phyloP scores from a whole-genome alignment of 2,797 vertebrate species.

The Liasis olivaceus region DNA sequence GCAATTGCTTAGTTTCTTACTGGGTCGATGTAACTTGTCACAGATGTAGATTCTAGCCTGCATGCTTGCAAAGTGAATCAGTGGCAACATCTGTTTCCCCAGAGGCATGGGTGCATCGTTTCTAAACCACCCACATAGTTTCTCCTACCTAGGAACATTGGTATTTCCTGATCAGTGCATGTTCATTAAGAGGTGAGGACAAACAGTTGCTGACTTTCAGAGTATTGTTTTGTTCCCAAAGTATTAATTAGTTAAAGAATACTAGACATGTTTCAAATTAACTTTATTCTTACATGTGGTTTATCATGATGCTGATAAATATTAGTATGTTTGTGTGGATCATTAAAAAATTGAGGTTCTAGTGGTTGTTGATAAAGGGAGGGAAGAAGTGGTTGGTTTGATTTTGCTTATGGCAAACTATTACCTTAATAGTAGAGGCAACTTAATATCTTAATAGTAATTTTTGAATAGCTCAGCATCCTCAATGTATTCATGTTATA shows the following conservation, averaged over 20 bases:
- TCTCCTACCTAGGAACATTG: slow-evolving; percentile 47
- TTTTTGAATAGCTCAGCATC: background rate
- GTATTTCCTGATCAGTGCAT: slow-evolving; percentile 55
- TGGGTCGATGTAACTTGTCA: slow-evolving; percentile 52
- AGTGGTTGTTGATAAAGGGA: background rate
- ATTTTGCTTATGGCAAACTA: background rate
- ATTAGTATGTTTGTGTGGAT: background rate
- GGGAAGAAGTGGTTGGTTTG: background rate
- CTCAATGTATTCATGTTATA: background rate
- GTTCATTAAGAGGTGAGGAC: slow-evolving; percentile 5
- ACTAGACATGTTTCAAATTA: background rate
- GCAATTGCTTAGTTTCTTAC: slow-evolving; percentile 57
- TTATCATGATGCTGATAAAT: background rate
- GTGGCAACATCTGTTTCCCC: slow-evolving; percentile 62
- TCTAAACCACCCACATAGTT: slow-evolving; percentile 55
- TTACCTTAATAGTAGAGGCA: background rate
- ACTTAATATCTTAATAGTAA: background rate
- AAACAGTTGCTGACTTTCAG: background rate
- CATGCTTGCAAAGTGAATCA: slow-evolving; percentile 63
- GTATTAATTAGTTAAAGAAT: background rate
- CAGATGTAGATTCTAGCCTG: slow-evolving; percentile 57
- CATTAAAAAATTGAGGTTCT: background rate
- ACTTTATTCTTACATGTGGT: background rate
- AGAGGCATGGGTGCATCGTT: slow-evolving; percentile 54
- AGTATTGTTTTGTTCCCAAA: slow-evolving; percentile 1